These are phyloP conservation scores for Xenentodon cancila DNA, from an alignment of 2,797 vertebrate species.

Conservation along the genomic window DNA sequence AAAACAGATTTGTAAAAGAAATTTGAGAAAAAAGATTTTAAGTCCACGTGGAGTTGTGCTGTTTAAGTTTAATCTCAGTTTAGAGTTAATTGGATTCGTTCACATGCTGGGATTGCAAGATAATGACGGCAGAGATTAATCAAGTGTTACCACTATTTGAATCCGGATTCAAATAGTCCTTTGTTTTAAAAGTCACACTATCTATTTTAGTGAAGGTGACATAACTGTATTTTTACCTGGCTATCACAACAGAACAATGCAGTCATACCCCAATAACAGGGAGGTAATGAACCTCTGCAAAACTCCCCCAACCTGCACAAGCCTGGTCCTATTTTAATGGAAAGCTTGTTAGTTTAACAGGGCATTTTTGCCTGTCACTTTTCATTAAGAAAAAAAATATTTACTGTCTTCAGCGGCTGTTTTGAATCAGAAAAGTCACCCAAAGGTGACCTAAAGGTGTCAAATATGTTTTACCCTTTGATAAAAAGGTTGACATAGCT, in stretches of 20 bases:
- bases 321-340: no score
- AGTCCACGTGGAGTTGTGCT: conserved; percentile 20
- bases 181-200: conserved; percentile 15
- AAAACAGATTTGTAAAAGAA: conserved; percentile 13
- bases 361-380: no score
- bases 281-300: no score
- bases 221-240: neutral
- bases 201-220: conserved; percentile 19
- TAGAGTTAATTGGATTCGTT: conserved; percentile 30
- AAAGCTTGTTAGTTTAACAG: no score
- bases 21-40: conserved; percentile 2
- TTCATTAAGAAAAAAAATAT: no score
- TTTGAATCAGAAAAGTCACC: no score
- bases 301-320: no score
- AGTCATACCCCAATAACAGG: neutral
- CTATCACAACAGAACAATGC: conserved; percentile 15
- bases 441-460: no score
- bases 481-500: no score
- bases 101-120: conserved; percentile 22
- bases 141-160: neutral
- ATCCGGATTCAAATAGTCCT: conserved; percentile 39
- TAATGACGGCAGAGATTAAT: conserved; percentile 11
- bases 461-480: no score
- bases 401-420: no score
- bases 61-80: conserved; percentile 25